Conservation (phyloP, 2,888 invertebrate genomes). For the Venusia cambrica region DNA sequence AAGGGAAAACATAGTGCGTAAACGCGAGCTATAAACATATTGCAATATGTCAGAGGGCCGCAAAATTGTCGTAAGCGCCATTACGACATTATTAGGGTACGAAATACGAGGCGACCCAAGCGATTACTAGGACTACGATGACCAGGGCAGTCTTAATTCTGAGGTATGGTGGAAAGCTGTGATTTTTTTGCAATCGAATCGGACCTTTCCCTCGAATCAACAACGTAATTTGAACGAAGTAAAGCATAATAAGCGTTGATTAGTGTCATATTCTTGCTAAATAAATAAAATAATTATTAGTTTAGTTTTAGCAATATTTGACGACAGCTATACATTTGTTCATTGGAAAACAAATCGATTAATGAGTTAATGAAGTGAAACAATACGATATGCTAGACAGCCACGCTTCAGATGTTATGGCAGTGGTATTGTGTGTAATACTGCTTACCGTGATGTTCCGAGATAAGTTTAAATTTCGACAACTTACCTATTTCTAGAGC, state of each 20-base stretch:
- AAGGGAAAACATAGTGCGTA: slow-evolving; percentile 45
- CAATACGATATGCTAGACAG: slow-evolving; percentile 18
- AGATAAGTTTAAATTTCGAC: no score
- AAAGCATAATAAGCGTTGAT: no score
- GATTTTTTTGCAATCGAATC: no score
- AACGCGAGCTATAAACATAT: slow-evolving; percentile 42
- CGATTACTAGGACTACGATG: slow-evolving; percentile 44
- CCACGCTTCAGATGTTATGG: slow-evolving; percentile 21
- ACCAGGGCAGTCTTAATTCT: slow-evolving; percentile 29
- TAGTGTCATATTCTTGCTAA: no score
- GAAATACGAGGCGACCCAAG: slow-evolving; percentile 39
- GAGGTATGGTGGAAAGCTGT: slow-evolving; percentile 22
- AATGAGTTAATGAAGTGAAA: slow-evolving; percentile 19
- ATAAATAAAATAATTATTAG: no score
- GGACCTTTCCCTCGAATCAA: no score
- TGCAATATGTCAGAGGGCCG: slow-evolving; percentile 46
- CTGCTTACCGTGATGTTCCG: no score
- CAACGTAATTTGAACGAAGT: no score
- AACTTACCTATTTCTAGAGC: no score
- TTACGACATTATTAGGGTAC: slow-evolving; percentile 39
- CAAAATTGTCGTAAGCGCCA: slow-evolving; percentile 46
- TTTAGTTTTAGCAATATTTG: no score
- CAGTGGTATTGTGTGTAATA: slow-evolving; percentile 20
- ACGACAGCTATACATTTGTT: no score
- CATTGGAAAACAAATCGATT: no score